Conservation (phyloP, 2,888 invertebrate species). For the Erpobdella octoculata region DNA sequence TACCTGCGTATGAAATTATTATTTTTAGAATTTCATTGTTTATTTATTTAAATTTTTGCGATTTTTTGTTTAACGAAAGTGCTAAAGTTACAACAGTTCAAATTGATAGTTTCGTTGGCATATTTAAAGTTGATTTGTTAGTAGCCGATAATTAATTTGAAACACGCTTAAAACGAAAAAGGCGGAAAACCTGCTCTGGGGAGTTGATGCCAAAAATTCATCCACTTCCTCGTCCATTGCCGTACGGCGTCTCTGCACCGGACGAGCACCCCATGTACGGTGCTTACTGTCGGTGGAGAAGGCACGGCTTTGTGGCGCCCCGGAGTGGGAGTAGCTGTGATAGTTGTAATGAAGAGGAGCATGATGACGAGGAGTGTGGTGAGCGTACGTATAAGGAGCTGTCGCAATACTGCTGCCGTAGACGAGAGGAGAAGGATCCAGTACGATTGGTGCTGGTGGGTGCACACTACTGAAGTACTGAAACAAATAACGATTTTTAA, state of each 20-base stretch:
- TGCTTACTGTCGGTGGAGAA: background rate
- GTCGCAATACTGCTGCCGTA: background rate
- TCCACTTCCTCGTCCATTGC: constrained; percentile 11
- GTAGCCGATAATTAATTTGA: background rate
- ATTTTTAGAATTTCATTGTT: background rate
- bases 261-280: background rate
- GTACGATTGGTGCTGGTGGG: background rate
- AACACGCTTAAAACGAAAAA: no score
- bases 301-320: background rate
- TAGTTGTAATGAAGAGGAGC: background rate
- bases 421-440: background rate
- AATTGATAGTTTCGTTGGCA: background rate
- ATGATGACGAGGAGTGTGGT: background rate
- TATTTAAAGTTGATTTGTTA: background rate
- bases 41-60: background rate
- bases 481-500: background rate
- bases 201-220: background rate
- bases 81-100: background rate
- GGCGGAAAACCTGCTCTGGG: background rate
- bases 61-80: no score
- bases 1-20: background rate
- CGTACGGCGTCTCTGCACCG: background rate
- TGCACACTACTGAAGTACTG: constrained; percentile 7
- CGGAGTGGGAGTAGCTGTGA: background rate
- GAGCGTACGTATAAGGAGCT: background rate